phyloP scores from a whole-genome alignment of 2,113 vertebrate genomes.

The Ammodytes marinus region DNA sequence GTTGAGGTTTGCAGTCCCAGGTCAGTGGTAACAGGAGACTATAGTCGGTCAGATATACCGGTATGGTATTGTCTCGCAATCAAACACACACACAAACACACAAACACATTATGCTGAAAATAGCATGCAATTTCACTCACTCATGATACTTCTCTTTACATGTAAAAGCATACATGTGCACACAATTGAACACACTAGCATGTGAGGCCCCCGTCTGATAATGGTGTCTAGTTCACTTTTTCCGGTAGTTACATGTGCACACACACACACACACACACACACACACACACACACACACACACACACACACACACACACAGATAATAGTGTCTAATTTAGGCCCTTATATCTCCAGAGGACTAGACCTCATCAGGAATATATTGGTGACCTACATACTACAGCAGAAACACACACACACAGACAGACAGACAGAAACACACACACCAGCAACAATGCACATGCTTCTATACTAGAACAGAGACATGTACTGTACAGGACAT shows the following conservation, averaged over 20 bases:
- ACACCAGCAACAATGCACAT: constrained; percentile 39
- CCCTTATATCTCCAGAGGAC: constrained; percentile 81
- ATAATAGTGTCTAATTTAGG: constrained; percentile 82
- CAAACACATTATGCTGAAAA: constrained; percentile 58
- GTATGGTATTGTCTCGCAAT: constrained; percentile 52
- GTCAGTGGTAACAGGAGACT: constrained; percentile 59
- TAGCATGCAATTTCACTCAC: constrained; percentile 55
- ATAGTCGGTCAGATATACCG: constrained; percentile 49
- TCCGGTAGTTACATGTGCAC: background rate
- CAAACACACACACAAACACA: constrained; percentile 26
- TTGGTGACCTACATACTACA: constrained; percentile 81
- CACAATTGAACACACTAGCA: constrained; percentile 58
- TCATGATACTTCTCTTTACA: constrained; percentile 48
- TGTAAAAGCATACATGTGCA: constrained; percentile 63
- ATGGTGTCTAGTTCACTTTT: constrained; percentile 40
- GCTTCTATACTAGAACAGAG: constrained; percentile 32
- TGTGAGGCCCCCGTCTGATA: constrained; percentile 67
- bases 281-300: constrained; percentile 18
- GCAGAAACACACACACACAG: constrained; percentile 48
- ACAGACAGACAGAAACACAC: constrained; percentile 23
- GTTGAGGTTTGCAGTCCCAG: constrained; percentile 53
- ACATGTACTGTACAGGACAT: constrained; percentile 23
- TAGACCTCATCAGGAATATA: constrained; percentile 81
- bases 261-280: constrained; percentile 18
- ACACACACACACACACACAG: constrained; percentile 38